Conservation (phyloP, 2,113 vertebrate genomes). For the Dicerorhinus sumatrensis region DNA sequence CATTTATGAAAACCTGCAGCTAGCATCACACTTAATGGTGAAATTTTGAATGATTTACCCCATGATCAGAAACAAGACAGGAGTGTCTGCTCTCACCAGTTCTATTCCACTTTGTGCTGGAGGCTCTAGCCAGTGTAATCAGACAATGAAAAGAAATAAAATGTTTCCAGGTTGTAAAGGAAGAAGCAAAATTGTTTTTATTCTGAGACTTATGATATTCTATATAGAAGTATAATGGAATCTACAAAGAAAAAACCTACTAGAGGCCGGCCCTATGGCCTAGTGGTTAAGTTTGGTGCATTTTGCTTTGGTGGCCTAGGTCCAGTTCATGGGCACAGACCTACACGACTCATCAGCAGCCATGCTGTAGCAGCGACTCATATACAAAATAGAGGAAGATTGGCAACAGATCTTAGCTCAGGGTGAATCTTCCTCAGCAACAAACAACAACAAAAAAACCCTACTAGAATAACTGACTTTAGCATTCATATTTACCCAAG, state of each 20-base stretch:
- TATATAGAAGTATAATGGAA: background rate
- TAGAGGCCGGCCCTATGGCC: too few species aligned
- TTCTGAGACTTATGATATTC: background rate
- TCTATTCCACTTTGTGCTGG: background rate
- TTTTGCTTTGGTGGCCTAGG: too few species aligned
- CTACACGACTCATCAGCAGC: too few species aligned
- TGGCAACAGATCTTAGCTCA: too few species aligned
- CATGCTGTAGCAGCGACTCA: too few species aligned
- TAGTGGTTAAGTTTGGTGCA: too few species aligned
- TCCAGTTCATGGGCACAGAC: too few species aligned
- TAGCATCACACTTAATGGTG: background rate
- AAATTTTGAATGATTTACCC: background rate
- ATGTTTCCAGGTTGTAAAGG: background rate
- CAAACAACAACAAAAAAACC: background rate
- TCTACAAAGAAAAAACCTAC: background rate
- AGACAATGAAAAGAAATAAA: background rate
- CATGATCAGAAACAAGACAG: background rate
- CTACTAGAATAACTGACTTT: background rate
- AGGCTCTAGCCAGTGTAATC: background rate
- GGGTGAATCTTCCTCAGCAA: too few species aligned
- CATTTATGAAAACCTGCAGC: background rate
- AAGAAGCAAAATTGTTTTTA: background rate
- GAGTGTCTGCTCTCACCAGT: background rate
- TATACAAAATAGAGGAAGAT: too few species aligned
- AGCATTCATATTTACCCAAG: background rate